A percentile compares a stretch with the other conserved stretches of the same genome.
phyloP scores from a whole-genome alignment of 2,888 invertebrate species.

The Caenorhabditis imperialis region DNA sequence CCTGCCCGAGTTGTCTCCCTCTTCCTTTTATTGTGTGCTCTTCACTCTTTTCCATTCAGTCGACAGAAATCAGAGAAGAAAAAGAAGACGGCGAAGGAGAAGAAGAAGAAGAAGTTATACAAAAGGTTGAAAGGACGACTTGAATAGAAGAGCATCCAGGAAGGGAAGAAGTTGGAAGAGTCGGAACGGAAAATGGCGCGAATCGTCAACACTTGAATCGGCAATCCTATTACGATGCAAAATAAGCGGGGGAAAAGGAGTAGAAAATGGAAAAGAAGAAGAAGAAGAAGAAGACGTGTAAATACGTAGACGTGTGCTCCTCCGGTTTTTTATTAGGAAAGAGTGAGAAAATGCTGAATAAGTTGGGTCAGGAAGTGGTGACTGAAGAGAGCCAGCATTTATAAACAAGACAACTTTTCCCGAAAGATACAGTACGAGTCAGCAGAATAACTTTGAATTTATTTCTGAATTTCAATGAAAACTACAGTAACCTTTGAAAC shows the following conservation, averaged over 20 bases:
- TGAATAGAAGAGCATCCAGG: constrained; percentile 30
- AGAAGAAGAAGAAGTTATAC: constrained; percentile 27
- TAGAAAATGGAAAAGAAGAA: constrained; percentile 3
- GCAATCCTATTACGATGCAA: constrained; percentile 50
- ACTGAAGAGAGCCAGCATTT: no score
- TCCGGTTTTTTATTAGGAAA: no score
- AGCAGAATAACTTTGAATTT: no score
- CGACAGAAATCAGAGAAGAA: constrained; percentile 28
- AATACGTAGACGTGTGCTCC: no score
- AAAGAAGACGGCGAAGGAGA: constrained; percentile 12
- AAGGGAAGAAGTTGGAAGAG: constrained; percentile 2
- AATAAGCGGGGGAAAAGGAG: constrained; percentile 21
- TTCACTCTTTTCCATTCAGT: constrained; percentile 28
- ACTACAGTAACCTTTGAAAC: no score
- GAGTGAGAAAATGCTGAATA: not conserved
- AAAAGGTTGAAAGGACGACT: constrained; percentile 45
- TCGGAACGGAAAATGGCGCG: constrained; percentile 8
- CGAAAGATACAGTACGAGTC: no score
- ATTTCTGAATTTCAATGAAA: no score
- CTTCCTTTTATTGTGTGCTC: constrained; percentile 10
- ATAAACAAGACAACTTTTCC: no score
- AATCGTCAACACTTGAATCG: constrained; percentile 54
- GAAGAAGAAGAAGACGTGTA: constrained; percentile 2
- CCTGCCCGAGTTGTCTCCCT: constrained; percentile 28
- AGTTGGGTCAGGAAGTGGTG: not conserved